These are phyloP conservation scores for Neelides sp. DNA, from an alignment of 1,140 invertebrate genomes.

Conservation along the genomic window DNA sequence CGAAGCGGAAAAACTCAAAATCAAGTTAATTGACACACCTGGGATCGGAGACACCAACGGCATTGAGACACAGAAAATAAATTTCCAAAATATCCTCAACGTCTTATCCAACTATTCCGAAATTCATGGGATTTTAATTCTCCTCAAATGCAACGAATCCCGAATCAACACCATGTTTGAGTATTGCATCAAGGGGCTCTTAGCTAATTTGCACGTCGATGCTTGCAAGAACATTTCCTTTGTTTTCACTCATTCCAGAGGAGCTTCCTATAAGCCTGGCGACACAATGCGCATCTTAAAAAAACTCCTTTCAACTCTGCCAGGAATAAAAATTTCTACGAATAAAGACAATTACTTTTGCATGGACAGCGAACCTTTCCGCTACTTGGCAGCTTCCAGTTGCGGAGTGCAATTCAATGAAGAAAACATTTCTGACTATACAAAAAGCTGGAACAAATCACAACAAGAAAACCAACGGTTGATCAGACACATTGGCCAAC, in stretches of 20 bases:
- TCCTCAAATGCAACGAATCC: constrained; percentile 25
- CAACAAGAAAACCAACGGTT: too few relatives aligned
- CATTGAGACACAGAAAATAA: constrained; percentile 25
- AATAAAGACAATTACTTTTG: constrained; percentile 7
- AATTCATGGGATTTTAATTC: constrained; percentile 21
- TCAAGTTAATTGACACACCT: constrained; percentile 3
- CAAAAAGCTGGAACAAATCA: too few relatives aligned
- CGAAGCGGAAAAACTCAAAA: neutral
- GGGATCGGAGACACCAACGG: constrained; percentile 12
- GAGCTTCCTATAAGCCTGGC: constrained; percentile 18
- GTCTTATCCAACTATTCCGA: neutral
- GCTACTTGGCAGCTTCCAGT: constrained; percentile 8
- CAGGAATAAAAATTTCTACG: constrained; percentile 5
- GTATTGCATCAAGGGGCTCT: constrained; percentile 30
- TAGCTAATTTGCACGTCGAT: constrained; percentile 10
- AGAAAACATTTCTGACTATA: too few relatives aligned
- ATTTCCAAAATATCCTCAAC: constrained; percentile 19
- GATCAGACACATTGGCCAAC: too few relatives aligned
- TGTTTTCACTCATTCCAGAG: constrained; percentile 13
- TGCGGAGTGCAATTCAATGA: too few relatives aligned
- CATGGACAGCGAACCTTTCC: constrained; percentile 18
- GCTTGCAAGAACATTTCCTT: constrained; percentile 14
- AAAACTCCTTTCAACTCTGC: constrained; percentile 4
- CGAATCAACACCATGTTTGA: constrained; percentile 19
- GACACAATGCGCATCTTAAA: constrained; percentile 10